Percentiles rank a stretch among this genome's conserved stretches.
phyloP scores from a whole-genome alignment of 2,113 vertebrate species.

The Ptychochromis oligacanthus region DNA sequence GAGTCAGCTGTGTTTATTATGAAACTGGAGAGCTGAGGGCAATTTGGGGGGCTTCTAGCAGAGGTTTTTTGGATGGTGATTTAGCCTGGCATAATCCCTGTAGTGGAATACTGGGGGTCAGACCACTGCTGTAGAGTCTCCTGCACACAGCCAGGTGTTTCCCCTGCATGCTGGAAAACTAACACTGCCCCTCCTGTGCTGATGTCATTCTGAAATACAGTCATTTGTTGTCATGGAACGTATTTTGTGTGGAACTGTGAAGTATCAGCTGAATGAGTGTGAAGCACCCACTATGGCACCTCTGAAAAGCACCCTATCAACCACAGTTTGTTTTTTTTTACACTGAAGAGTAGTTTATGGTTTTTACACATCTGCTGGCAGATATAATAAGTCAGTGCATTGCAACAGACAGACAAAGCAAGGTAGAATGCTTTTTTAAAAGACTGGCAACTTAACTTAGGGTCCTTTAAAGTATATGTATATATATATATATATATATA shows the following conservation, averaged over 20 bases:
- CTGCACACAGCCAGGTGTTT: slow-evolving; percentile 55
- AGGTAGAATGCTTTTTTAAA: not conserved
- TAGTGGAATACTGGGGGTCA: slow-evolving; percentile 29
- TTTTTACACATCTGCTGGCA: slow-evolving; percentile 21
- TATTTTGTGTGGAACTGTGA: not conserved
- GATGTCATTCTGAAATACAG: slow-evolving; percentile 25
- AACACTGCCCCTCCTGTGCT: not conserved
- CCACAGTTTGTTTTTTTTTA: slow-evolving; percentile 33
- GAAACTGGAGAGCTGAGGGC: slow-evolving; percentile 26
- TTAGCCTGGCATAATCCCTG: slow-evolving; percentile 38
- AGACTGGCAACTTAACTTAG: not conserved
- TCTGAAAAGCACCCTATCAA: not conserved
- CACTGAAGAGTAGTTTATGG: not conserved
- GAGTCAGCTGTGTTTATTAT: slow-evolving; percentile 64
- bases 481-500: no score
- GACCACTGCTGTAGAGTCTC: not conserved
- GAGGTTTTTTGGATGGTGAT: slow-evolving; percentile 21
- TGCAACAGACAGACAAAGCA: not conserved
- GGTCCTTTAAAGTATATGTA: not conserved
- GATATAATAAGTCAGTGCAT: not conserved
- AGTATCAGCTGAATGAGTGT: slow-evolving; percentile 14
- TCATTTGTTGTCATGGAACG: not conserved
- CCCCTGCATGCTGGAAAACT: slow-evolving; percentile 38
- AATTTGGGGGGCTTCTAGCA: not conserved
- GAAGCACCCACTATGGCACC: not conserved